Evolutionary conservation across 2,888 invertebrate genomes (phyloP).

Genomic region (Stenodera caucasica): DNA sequence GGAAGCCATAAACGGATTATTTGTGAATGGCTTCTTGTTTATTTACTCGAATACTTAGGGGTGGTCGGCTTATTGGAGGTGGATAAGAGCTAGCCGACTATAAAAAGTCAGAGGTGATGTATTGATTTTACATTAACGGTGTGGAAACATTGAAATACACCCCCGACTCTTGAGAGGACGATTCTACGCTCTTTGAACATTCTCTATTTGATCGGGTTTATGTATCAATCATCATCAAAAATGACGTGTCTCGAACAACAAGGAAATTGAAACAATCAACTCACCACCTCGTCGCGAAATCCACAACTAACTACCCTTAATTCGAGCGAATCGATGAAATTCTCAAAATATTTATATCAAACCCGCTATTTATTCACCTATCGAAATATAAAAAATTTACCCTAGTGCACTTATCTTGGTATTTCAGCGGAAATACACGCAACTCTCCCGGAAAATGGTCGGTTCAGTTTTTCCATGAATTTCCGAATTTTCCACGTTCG

Average conservation of each 20-base stretch:
- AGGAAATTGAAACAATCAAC: conserved; percentile 1
- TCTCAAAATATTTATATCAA: no score
- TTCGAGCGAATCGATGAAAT: no score
- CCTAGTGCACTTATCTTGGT: no score
- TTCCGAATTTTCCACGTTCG: background rate
- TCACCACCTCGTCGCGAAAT: background rate
- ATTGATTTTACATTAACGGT: conserved; percentile 47
- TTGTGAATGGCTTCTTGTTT: conserved; percentile 27
- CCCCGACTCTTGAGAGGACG: no score
- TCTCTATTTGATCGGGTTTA: background rate
- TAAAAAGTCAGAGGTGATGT: conserved; percentile 45
- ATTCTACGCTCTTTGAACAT: no score
- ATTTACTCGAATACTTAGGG: conserved; percentile 22
- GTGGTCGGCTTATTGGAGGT: conserved; percentile 30
- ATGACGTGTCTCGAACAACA: background rate
- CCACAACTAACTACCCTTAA: background rate
- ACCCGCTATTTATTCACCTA: no score
- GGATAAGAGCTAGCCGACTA: conserved; percentile 37
- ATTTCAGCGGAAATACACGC: background rate
- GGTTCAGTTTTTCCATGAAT: background rate
- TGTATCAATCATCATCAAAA: background rate
- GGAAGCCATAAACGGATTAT: conserved; percentile 15
- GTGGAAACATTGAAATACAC: conserved; percentile 32
- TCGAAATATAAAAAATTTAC: no score
- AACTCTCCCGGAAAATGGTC: background rate